Conservation (phyloP, 2,113 vertebrate species). For the Ptyas mucosa region DNA sequence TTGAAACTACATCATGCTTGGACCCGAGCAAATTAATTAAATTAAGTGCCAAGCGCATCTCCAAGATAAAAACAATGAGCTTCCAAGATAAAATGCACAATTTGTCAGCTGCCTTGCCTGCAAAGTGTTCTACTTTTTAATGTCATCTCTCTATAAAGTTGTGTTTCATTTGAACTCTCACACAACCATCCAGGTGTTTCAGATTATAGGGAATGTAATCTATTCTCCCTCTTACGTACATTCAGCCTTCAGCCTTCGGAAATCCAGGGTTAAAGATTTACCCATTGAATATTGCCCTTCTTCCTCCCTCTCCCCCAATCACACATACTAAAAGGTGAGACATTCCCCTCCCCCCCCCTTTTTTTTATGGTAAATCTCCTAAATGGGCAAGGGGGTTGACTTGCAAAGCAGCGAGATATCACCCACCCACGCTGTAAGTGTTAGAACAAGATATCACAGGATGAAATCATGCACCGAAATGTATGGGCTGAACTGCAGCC, state of each 20-base stretch:
- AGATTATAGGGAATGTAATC: too few relatives aligned
- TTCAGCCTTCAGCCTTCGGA: not conserved
- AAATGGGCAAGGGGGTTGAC: not conserved
- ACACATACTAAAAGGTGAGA: not conserved
- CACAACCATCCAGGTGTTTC: not conserved
- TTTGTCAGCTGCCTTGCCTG: not conserved
- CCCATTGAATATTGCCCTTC: not conserved
- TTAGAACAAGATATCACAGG: not conserved
- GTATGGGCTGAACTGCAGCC: not conserved
- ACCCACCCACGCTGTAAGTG: not conserved
- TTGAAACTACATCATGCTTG: not conserved
- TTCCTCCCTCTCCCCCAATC: not conserved
- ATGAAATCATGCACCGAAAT: too few relatives aligned
- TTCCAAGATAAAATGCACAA: not conserved
- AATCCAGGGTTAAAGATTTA: not conserved
- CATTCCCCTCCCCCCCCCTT: not conserved
- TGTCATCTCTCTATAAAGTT: not conserved
- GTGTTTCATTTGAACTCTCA: not conserved
- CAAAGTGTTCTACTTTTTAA: not conserved
- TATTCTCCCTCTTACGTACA: not conserved
- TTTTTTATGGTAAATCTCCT: not conserved
- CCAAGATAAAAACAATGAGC: not conserved
- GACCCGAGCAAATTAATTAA: not conserved
- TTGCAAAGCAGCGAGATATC: not conserved
- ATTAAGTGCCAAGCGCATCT: not conserved